Evolutionary conservation across 2,113 vertebrate genomes (phyloP), one percentile per base, ranked within the genome.

Genomic region (Mugil cephalus): DNA sequence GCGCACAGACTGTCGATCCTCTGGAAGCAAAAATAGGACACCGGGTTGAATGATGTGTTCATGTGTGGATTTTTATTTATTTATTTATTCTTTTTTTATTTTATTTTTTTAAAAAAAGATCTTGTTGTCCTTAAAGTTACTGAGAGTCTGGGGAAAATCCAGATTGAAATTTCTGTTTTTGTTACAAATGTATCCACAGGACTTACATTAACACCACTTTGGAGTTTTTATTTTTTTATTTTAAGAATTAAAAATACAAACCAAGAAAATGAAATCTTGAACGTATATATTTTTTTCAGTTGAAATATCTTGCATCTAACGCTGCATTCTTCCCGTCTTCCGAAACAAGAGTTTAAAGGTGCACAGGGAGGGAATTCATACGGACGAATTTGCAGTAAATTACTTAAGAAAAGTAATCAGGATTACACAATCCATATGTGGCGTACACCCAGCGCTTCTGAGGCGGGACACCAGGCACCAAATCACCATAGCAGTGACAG

Each of bases 1-100:
- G 86, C 75, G 52, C 79, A 88, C 84, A 77, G 77, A 70, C 80
- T 63, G 72, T 52, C 45, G 5, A 86, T 61, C 56, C 66, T 68
- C 55, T 63, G 61, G 72, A 85, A 34, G 73, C 17, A 73, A 54
- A 77, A 77, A 71, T 69, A 79, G 83, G 74, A 88, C 76, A 79
- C 24, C 9, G 13, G 79, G 69, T 84, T 79, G 62, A 79, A 43
- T 83, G 79, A 80, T 83, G 64, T 69, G 53, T 68, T 77, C 10
- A 42, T 60, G 59, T 68, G 50, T 48, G 24, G 24, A 5, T 30
- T 30, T 30, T 30, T 30, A 30, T 30, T 30, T 30, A 30, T 30
- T 30, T 30, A 30, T 30, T 30, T 30, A 30, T 8, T 46, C 17
- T 1, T 7, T 54, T 50, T 52, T 30, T 62, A 36, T 10, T 45